Conservation (phyloP, 2,888 invertebrate genomes). For the Chelonus formosanus region DNA sequence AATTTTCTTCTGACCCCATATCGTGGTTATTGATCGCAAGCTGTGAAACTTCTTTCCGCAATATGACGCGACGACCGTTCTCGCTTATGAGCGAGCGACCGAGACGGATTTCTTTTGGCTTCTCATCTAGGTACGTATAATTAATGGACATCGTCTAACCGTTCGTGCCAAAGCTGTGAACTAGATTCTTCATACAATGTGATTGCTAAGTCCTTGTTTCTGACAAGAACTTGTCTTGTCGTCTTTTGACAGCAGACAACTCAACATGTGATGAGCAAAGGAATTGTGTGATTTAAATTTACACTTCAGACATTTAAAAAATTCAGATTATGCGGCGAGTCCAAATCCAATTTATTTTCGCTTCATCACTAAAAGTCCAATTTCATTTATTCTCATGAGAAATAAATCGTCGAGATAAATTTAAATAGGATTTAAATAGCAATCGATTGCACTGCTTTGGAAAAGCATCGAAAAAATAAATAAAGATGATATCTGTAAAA, state of each 20-base stretch:
- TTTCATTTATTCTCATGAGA: too few relatives aligned
- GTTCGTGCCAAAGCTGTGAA: slow-evolving; percentile 41
- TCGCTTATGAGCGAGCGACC: slow-evolving; percentile 16
- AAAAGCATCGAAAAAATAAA: too few relatives aligned
- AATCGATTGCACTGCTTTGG: too few relatives aligned
- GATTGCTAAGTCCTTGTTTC: slow-evolving; percentile 28
- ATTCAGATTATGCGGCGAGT: too few relatives aligned
- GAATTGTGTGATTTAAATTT: too few relatives aligned
- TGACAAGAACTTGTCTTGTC: not conserved
- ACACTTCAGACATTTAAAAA: too few relatives aligned
- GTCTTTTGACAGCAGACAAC: too few relatives aligned
- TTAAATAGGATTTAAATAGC: too few relatives aligned
- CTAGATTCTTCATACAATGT: slow-evolving; percentile 35
- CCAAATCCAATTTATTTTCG: too few relatives aligned
- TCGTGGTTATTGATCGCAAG: slow-evolving; percentile 44
- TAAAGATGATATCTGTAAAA: not conserved
- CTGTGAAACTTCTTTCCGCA: slow-evolving; percentile 44
- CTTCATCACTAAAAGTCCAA: too few relatives aligned
- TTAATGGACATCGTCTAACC: slow-evolving; percentile 38
- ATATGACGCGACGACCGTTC: slow-evolving; percentile 38
- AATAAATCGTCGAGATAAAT: too few relatives aligned
- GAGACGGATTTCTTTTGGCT: slow-evolving; percentile 42
- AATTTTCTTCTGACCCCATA: slow-evolving; percentile 38
- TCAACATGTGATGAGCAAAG: too few relatives aligned
- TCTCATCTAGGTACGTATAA: slow-evolving; percentile 34